Evolutionary conservation across 2,888 invertebrate species (phyloP), one percentile per base, ranked within the genome.

Genomic region (Drosophila macrospina): DNA sequence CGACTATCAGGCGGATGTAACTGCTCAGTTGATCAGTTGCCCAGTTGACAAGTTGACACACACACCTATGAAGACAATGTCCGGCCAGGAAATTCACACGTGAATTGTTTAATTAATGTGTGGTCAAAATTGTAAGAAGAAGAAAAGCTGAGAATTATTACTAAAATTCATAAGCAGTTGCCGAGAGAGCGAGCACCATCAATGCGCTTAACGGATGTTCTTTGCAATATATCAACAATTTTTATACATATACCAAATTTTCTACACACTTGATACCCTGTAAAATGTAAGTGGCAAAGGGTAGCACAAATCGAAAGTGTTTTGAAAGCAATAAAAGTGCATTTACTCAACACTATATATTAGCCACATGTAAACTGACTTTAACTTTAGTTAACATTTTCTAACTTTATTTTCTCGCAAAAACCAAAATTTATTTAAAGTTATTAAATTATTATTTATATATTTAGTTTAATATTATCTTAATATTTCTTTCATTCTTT

Each of bases 71-170:
- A 11, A 42, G 20, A 51, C 48, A 30, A 74, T 75, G 80, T 75
- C 74, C 74, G 67, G 70, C 57, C 83, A 88, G 74, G 89, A 90
- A 90, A 89, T 90, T 87, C 89, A 90, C 90, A 89, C 90, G 89
- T 90, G 89, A 89, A 80, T 64, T 89, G 83, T 80, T 86, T 89
- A 88, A 88, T 89, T 88, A 89, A 86, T 89, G 73, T 65, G 57
- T 74, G 74, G 24, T 50, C 50, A 6, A 69, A 63, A 56, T 56
- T 2, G n/a, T n/a, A n/a, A n/a, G n/a, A n/a, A 28, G 37, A 61
- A 5, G 24, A 55, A 13, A 55, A n/a, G 37, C 1, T 45, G 13
- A 45, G 15, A n/a, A 37, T 41, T 45, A 54, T 41, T 42, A 56
- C 48, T 26, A 41, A 56, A 76, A 50, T 52, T 63, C 44, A 72